These are phyloP conservation scores for Hyaena hyaena DNA, from an alignment of 2,113 vertebrate species.

Conservation along the genomic window DNA sequence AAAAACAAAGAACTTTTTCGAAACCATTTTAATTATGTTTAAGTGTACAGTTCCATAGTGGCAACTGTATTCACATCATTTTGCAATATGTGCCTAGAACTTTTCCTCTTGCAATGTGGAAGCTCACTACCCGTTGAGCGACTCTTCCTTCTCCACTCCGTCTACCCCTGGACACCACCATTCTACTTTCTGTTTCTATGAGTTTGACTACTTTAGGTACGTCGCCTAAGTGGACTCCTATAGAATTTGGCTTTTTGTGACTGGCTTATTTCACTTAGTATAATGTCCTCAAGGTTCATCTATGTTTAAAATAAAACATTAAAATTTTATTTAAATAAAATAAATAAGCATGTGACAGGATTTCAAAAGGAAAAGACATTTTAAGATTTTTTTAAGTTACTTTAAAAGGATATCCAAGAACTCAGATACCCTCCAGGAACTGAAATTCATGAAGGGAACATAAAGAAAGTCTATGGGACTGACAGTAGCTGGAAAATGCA, in stretches of 20 bases:
- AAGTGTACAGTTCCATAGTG: background rate
- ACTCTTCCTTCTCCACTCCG: background rate
- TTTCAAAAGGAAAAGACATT: background rate
- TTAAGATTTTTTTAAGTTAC: background rate
- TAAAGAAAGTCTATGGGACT: background rate
- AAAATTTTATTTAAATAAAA: too few species aligned
- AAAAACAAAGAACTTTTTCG: background rate
- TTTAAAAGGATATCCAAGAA: background rate
- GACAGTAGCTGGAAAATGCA: background rate
- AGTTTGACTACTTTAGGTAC: background rate
- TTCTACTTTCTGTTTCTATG: background rate
- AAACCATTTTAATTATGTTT: background rate
- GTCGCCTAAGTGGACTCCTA: background rate
- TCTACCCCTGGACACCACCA: background rate
- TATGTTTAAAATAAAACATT: background rate
- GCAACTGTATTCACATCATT: background rate
- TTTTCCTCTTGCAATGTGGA: background rate
- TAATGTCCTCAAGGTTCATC: background rate
- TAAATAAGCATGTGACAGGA: background rate
- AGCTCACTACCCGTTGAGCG: background rate
- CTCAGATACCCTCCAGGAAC: background rate
- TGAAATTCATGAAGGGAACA: conserved; percentile 20
- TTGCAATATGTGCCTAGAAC: background rate
- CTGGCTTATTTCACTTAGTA: background rate
- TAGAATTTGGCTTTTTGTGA: background rate